phyloP scores from a whole-genome alignment of 1,140 invertebrate genomes.

The Heliconius nattereri region DNA sequence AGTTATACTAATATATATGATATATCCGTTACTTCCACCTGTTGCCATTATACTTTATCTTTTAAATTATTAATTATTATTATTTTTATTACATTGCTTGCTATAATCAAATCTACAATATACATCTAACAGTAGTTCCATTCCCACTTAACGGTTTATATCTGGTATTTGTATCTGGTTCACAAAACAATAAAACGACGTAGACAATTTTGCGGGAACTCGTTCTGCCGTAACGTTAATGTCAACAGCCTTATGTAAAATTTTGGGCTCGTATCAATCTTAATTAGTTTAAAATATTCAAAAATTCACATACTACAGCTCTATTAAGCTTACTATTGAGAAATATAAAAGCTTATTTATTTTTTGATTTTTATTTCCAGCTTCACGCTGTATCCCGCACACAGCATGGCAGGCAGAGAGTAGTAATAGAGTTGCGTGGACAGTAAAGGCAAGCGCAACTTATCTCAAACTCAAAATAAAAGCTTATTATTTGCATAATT shows the following conservation, averaged over 20 bases:
- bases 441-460: too few relatives aligned
- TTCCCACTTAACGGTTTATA: slow-evolving; percentile 63
- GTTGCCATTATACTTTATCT: too few relatives aligned
- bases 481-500: neutral
- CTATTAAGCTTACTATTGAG: neutral
- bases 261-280: slow-evolving; percentile 1
- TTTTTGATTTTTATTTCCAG: too few relatives aligned
- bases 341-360: neutral
- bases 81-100: neutral
- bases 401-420: too few relatives aligned
- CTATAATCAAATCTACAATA: slow-evolving; percentile 38
- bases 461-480: neutral
- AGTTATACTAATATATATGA: too few relatives aligned
- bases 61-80: too few relatives aligned
- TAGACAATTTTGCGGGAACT: slow-evolving; percentile 40
- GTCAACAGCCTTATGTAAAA: slow-evolving; percentile 52
- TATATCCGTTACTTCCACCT: too few relatives aligned
- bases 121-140: slow-evolving; percentile 56
- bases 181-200: slow-evolving; percentile 70
- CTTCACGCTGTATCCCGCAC: too few relatives aligned
- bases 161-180: slow-evolving; percentile 47
- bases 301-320: neutral
- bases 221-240: slow-evolving; percentile 49
- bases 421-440: too few relatives aligned
- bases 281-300: neutral